These are phyloP conservation scores for Chloropsis hardwickii DNA, from an alignment of 2,113 vertebrate species.

Conservation along the genomic window DNA sequence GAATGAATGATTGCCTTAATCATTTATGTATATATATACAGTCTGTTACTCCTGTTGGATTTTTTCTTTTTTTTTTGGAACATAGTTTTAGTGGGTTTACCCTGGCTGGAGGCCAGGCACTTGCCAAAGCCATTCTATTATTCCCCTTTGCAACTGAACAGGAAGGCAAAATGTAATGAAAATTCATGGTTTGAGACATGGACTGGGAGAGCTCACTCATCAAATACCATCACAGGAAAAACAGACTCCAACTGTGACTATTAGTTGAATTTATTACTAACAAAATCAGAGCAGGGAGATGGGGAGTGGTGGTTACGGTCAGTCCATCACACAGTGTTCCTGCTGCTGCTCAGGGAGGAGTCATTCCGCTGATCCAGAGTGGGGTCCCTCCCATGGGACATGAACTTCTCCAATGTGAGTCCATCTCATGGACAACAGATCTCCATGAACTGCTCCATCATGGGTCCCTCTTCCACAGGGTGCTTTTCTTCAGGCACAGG, in stretches of 20 bases:
- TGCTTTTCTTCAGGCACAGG: not conserved
- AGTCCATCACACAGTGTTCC: not conserved
- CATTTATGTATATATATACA: not conserved
- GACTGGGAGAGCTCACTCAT: not conserved
- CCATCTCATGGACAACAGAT: not conserved
- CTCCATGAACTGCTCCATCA: not conserved
- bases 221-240: not conserved
- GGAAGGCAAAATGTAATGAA: not conserved
- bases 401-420: not conserved
- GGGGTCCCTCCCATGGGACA: not conserved
- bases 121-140: not conserved
- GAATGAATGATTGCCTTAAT: not conserved
- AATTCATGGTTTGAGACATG: not conserved
- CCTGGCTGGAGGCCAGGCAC: not conserved
- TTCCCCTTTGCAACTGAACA: not conserved
- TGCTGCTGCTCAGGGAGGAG: not conserved
- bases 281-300: not conserved
- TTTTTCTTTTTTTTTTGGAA: accelerated
- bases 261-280: not conserved
- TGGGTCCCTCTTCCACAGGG: not conserved
- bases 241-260: not conserved
- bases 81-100: not conserved
- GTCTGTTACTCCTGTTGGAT: not conserved
- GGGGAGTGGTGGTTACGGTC: accelerated
- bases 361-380: accelerated